Evolutionary conservation across 1,140 invertebrate species (phyloP).

Genomic region (Pomacea maculata): DNA sequence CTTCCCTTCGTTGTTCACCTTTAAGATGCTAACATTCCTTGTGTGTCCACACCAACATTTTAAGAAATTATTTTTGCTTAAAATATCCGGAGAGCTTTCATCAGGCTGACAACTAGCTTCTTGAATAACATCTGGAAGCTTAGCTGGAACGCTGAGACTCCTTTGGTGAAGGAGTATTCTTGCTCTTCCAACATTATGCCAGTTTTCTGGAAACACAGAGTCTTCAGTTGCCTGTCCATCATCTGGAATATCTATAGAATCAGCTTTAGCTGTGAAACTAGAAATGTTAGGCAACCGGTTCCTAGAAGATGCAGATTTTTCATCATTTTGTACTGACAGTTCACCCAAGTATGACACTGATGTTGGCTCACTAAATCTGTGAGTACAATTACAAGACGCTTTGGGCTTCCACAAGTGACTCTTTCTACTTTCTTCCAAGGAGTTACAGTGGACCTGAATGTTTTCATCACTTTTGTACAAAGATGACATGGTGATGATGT

Average conservation of each 20-base stretch:
- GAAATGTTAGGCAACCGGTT: background rate
- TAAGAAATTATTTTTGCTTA: background rate
- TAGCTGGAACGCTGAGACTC: slow-evolving; percentile 11
- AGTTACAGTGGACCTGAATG: no score
- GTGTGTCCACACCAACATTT: background rate
- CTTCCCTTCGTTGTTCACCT: background rate
- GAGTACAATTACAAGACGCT: background rate
- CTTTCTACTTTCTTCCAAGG: background rate
- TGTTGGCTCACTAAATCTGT: slow-evolving; percentile 3
- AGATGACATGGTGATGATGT: no score
- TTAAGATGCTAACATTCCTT: background rate
- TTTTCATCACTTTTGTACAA: no score
- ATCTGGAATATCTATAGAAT: slow-evolving; percentile 9
- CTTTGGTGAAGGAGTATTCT: background rate
- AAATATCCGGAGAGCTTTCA: slow-evolving; percentile 12
- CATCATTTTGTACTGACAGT: background rate
- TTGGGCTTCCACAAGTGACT: background rate
- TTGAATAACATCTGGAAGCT: slow-evolving; percentile 15
- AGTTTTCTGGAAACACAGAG: slow-evolving; percentile 9
- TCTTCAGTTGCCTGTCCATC: slow-evolving; percentile 12
- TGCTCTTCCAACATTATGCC: background rate
- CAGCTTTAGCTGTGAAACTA: no score
- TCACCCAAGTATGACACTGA: background rate
- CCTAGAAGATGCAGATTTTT: background rate
- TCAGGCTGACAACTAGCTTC: background rate